Base-by-base conservation (phyloP, 2,797 vertebrate species). In the Miichthys miiuy region DNA sequence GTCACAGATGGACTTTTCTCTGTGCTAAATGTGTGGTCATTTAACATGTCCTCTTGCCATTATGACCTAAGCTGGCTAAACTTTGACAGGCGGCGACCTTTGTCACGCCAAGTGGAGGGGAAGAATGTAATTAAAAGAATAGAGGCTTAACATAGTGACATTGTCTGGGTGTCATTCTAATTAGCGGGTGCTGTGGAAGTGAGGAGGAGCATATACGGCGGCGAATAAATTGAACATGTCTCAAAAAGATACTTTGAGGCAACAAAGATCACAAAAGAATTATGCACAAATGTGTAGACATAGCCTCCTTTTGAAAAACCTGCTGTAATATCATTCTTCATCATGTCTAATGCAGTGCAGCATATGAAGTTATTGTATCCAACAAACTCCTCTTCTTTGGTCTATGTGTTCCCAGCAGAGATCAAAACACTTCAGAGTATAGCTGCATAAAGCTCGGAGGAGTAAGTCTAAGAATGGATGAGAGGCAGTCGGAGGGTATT, bases 61-160 rank as follows among this genome's bases (percentile, higher is more conserved):
- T 10, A 50, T 57, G 80, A 72, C 79, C 50, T 9, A 12, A n/a
- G 16, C 60, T 1, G 52, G 69, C 64, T 47, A 30, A 74, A 74
- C 75, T 60, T 30, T 20, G 84, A 86, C 72, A 47, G 42, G 62
- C 75, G 30, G 48, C 30, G 7, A 51, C 65, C 58, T 80, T 46
- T 63, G 68, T 75, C 55, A 46, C 42, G 9, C 38, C 48, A 20
- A 77, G 57, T 34, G 38, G 51, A 52, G 38, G 12, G 20, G 60
- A 20, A 65, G 50, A n/a, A 42, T 63, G 70, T 83, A 72, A 91
- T 84, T 79, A 87, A 84, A 77, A 61, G 64, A 81, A 78, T 4
- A 30, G 60, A 61, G 76, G 68, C 63, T 76, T 77, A 78, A 74
- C 66, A 4, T n/a, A 56, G 72, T 55, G 81, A 68, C 79, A 68